Conservation (phyloP, 2,888 invertebrate species). For the Tipula helvola region DNA sequence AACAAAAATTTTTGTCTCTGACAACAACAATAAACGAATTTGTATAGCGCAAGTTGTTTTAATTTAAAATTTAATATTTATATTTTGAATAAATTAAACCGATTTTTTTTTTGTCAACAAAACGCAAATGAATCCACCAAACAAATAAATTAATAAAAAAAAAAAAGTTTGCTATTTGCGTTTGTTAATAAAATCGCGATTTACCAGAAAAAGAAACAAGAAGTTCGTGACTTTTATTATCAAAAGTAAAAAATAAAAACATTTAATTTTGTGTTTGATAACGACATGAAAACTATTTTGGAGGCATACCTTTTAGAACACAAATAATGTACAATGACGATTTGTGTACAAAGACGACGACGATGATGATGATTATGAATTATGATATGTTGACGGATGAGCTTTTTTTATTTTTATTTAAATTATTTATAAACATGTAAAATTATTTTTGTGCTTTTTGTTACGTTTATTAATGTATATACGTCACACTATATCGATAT, state of each 20-base stretch:
- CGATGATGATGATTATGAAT: no score
- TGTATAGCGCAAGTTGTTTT: not conserved
- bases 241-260: not conserved
- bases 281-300: not conserved
- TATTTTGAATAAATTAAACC: not conserved
- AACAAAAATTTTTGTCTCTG: not conserved
- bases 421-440: not conserved
- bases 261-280: not conserved
- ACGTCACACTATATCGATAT: not conserved
- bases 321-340: not conserved
- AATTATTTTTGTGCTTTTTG: not conserved
- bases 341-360: not conserved
- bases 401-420: not conserved
- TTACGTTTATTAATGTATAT: not conserved
- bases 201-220: not conserved
- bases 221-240: not conserved
- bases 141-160: not conserved
- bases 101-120: not conserved
- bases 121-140: not conserved
- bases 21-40: not conserved
- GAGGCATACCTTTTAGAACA: not conserved
- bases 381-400: not conserved
- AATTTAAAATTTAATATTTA: not conserved
- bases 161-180: not conserved
- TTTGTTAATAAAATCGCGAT: not conserved